These are phyloP conservation scores for Ferrisia virgata DNA, from an alignment of 2,888 invertebrate species.

Conservation along the genomic window DNA sequence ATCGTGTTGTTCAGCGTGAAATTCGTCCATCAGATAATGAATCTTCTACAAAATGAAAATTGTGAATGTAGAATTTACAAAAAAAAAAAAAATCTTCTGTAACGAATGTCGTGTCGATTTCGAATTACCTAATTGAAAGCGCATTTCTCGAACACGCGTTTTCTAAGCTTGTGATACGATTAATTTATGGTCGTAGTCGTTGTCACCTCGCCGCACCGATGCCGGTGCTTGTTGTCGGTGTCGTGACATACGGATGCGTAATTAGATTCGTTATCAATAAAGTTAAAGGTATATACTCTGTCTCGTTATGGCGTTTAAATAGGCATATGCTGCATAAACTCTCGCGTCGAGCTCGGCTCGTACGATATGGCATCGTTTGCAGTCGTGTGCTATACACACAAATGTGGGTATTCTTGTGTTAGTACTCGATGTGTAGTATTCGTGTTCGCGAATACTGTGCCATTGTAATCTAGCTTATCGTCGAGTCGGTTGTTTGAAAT, in stretches of 20 bases:
- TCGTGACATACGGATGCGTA: constrained; percentile 1
- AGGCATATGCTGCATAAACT: background rate
- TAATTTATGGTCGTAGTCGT: background rate
- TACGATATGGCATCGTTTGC: background rate
- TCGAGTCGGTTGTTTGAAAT: too few species aligned
- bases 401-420: too few species aligned
- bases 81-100: too few species aligned
- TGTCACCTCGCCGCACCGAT: background rate
- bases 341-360: background rate
- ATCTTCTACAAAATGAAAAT: too few species aligned
- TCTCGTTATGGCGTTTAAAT: background rate
- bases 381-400: too few species aligned
- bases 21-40: too few species aligned
- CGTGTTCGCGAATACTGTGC: too few species aligned
- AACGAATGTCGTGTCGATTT: too few species aligned
- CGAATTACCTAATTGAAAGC: background rate
- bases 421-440: too few species aligned
- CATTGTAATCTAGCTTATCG: too few species aligned
- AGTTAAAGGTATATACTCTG: background rate
- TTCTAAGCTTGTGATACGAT: background rate
- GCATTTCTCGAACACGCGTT: background rate
- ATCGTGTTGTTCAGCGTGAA: too few species aligned
- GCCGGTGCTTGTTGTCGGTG: background rate
- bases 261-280: constrained; percentile 5
- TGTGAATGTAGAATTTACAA: too few species aligned